These are phyloP conservation scores for Brachypodius melanocephalos DNA, from an alignment of 2,113 vertebrate species.

Conservation along the genomic window DNA sequence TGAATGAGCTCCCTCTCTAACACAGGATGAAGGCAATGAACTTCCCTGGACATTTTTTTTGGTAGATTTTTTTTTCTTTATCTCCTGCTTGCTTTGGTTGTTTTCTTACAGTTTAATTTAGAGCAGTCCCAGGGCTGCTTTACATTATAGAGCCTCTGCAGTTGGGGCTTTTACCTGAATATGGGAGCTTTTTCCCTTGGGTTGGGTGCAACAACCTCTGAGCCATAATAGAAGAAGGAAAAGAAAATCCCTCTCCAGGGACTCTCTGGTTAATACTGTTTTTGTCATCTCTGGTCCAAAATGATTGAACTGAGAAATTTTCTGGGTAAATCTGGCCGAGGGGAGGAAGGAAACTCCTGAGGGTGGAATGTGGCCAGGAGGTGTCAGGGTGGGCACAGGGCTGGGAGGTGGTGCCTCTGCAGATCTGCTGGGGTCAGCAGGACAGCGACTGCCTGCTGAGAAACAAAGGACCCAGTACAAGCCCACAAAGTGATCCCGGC, in stretches of 20 bases:
- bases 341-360: not conserved
- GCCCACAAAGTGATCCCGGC: accelerated
- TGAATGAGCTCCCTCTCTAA: not conserved
- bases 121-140: not conserved
- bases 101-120: not conserved
- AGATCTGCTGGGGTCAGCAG: not conserved
- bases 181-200: not conserved
- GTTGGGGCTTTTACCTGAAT: accelerated
- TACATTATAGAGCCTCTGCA: not conserved
- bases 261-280: not conserved
- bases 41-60: not conserved
- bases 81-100: not conserved
- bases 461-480: not conserved
- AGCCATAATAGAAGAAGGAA: not conserved
- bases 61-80: not conserved
- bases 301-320: not conserved
- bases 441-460: not conserved
- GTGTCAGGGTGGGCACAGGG: not conserved
- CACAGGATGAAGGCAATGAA: not conserved
- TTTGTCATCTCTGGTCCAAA: not conserved
- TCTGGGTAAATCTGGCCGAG: not conserved
- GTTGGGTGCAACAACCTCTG: not conserved
- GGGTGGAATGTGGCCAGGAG: not conserved
- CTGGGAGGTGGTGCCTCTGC: not conserved
- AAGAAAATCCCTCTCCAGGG: not conserved